Evolutionary conservation across 2,797 vertebrate species (phyloP), one percentile per base, ranked within the genome.

Genomic region (Sebastes reedi): DNA sequence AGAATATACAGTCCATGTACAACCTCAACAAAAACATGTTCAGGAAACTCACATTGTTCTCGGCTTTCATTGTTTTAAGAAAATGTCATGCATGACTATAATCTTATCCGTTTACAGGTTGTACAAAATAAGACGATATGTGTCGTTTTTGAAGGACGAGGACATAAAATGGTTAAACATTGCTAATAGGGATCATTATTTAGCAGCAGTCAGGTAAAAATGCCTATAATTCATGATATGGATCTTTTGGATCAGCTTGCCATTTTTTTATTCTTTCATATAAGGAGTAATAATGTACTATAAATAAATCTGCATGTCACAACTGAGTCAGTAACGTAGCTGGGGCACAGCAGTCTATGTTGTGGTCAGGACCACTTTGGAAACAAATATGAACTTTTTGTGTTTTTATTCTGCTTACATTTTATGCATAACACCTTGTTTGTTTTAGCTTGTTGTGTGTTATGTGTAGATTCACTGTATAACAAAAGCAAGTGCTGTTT

Each of bases 311-410:
- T 0, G 46, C 46, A 20, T 54, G 20, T 22, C 50, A 54, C 18
- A 54, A 0, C 50, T 20, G 46, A 50, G 46, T 50, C 46, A 50
- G 46, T 50, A 50, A 8, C 2, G 3, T 50, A 54, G 20, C 0
- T 54, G 50, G 4, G 50, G 50, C 50, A 56, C 54, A 56, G n/a
- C 22, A 56, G 55, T 25, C 13, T 22, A 0, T 46, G 42, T 0
- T 50, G 46, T 0, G 46, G 46, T 20, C 46, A 20, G 7, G 22
- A 22, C 22, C 54, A 24, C 0, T 55, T 0, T 22, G 22, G 54
- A 55, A 24, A 12, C 0, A 46, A 18, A 18, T 46, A 18, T 55
- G 4, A 55, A 55, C n/a, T 55, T 22, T 13, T 55, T 24, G 54
- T 55, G 54, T 55, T 55, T 24, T 24, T 55, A 46, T 50, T 50